Percentiles rank a stretch among this genome's conserved stretches.
Evolutionary conservation across 2,113 vertebrate species (phyloP).

Genomic region (Tursiops truncatus): DNA sequence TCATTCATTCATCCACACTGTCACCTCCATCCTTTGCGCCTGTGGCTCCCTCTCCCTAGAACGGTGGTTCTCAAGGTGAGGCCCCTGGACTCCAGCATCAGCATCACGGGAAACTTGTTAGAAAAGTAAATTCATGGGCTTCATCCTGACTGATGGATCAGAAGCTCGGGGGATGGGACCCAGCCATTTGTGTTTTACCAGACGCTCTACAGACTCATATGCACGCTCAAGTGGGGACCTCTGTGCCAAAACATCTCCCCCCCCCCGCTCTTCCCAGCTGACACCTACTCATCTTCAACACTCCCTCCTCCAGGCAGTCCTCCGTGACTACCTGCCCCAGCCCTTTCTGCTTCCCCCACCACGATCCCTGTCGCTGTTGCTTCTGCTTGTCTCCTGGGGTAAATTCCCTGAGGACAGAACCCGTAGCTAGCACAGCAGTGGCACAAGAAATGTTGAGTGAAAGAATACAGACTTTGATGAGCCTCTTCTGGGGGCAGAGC

Average conservation of each 20-base stretch:
- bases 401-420: not conserved
- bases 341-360: rapidly evolving
- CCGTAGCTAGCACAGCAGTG: not conserved
- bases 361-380: rapidly evolving
- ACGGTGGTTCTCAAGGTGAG: not conserved
- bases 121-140: not conserved
- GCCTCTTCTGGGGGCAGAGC: not conserved
- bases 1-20: not conserved
- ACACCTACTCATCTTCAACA: not conserved
- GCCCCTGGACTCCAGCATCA: not conserved
- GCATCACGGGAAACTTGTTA: not conserved
- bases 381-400: not conserved
- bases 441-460: no score
- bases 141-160: not conserved
- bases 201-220: not conserved
- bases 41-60: no score
- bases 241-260: no score
- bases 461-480: rapidly evolving
- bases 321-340: not conserved
- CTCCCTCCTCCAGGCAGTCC: not conserved
- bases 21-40: not conserved
- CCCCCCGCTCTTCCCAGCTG: not conserved
- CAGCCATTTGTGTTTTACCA: not conserved
- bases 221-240: not conserved
- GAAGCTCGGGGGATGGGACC: not conserved